Evolutionary conservation across 2,797 vertebrate species (phyloP).

Genomic region (Aulostomus chinensis): DNA sequence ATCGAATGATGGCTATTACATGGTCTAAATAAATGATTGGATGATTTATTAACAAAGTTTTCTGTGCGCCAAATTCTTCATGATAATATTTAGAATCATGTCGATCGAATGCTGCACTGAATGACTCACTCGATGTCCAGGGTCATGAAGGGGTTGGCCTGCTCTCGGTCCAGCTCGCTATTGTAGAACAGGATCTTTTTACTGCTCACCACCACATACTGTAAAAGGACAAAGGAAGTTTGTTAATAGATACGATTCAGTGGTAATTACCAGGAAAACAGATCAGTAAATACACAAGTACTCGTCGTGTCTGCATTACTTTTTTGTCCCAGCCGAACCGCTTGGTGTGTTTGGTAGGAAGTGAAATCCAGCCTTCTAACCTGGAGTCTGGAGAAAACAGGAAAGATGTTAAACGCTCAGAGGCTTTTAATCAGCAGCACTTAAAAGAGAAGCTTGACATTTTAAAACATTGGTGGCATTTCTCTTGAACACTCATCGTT

Average conservation of each 20-base stretch:
- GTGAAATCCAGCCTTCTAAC: constrained; percentile 92
- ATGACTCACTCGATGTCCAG: constrained; percentile 95
- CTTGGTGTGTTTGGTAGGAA: constrained; percentile 93
- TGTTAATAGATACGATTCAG: not conserved
- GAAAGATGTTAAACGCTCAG: constrained; percentile 25
- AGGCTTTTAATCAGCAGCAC: constrained; percentile 25
- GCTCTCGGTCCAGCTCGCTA: constrained; percentile 91
- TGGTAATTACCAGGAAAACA: constrained; percentile 8
- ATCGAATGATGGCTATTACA: too few species aligned
- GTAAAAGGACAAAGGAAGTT: constrained; percentile 6
- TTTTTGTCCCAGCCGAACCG: constrained; percentile 97
- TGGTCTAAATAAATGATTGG: too few species aligned
- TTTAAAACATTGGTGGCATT: constrained; percentile 39
- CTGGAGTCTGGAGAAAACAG: constrained; percentile 81
- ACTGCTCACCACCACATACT: constrained; percentile 98
- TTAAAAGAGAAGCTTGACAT: constrained; percentile 45
- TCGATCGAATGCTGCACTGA: too few species aligned
- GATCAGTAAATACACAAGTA: not conserved
- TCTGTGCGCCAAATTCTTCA: too few species aligned
- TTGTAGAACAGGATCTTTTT: constrained; percentile 99
- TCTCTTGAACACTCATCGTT: constrained; percentile 23
- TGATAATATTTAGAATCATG: not conserved
- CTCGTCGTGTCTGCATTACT: constrained; percentile 69
- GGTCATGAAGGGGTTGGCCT: constrained; percentile 95
- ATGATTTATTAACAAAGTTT: too few species aligned